These are phyloP conservation scores for Mixornis gularis DNA, from an alignment of 2,113 vertebrate genomes.

Conservation along the genomic window DNA sequence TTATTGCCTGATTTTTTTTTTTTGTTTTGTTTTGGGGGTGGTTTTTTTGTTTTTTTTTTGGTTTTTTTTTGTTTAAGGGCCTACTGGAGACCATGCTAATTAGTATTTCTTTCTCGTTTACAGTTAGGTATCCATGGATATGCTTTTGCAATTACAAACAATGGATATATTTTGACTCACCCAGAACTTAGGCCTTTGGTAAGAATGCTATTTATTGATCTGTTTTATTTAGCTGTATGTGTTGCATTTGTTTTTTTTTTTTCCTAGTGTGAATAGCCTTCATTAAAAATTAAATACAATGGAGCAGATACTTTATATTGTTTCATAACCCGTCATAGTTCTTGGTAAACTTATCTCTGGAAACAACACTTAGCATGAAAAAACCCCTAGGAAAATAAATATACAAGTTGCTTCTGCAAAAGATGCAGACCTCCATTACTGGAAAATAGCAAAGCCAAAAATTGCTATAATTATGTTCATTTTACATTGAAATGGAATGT, in stretches of 20 bases:
- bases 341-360: background rate
- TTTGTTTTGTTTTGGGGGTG: conserved; percentile 42
- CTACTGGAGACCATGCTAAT: conserved; percentile 42
- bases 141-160: conserved; percentile 98
- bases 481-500: conserved; percentile 36
- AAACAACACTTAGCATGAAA: background rate
- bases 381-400: background rate
- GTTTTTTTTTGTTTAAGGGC: conserved; percentile 27
- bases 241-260: background rate
- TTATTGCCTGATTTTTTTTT: conserved; percentile 50
- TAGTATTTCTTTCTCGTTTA: conserved; percentile 53
- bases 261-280: background rate
- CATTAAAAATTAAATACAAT: background rate
- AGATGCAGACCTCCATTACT: background rate
- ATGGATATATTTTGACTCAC: conserved; percentile 96
- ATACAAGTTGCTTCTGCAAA: background rate
- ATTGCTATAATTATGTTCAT: conserved; percentile 57
- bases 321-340: background rate
- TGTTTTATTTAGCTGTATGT: background rate
- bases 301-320: background rate
- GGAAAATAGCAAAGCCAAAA: conserved; percentile 38
- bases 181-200: conserved; percentile 95
- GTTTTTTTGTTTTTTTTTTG: too few relatives aligned
- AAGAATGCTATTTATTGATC: conserved; percentile 63
- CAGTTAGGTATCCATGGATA: conserved; percentile 98